Percentiles rank a stretch among this genome's conserved stretches.
These are phyloP conservation scores for Stomorhina lunata DNA, from an alignment of 2,888 invertebrate genomes.

Conservation along the genomic window DNA sequence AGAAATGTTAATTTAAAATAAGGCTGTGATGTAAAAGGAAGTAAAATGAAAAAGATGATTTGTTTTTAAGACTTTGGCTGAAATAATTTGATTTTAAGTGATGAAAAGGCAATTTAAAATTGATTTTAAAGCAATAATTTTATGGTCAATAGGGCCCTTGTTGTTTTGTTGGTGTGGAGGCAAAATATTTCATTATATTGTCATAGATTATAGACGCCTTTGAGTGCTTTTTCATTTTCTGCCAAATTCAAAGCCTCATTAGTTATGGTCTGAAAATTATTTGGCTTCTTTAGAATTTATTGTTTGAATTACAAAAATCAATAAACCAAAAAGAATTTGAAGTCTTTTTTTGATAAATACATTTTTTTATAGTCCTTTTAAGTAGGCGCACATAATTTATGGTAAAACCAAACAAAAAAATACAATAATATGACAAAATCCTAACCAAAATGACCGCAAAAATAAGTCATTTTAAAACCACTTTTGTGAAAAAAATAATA, in stretches of 20 bases:
- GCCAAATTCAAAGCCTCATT: background rate
- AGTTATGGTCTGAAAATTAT: background rate
- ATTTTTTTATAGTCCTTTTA: background rate
- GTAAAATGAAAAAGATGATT: background rate
- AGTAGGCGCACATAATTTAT: conserved; percentile 55
- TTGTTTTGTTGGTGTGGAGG: no score
- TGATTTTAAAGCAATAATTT: no score
- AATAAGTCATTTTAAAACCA: conserved; percentile 41
- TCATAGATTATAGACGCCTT: background rate
- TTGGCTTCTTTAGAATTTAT: background rate
- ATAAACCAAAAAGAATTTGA: background rate
- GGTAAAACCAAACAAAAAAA: conserved; percentile 20
- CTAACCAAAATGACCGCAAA: conserved; percentile 36
- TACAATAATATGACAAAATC: conserved; percentile 28
- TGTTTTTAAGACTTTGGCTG: background rate
- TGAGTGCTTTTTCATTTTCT: background rate
- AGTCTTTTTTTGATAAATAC: background rate
- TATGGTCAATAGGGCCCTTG: no score
- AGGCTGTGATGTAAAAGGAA: background rate
- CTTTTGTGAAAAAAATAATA: background rate
- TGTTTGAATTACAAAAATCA: background rate
- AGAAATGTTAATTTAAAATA: background rate
- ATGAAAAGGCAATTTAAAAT: no score
- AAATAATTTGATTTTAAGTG: no score
- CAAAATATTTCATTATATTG: no score